Evolutionary conservation across 2,888 invertebrate species (phyloP).

Genomic region (Drosophila prolongata): DNA sequence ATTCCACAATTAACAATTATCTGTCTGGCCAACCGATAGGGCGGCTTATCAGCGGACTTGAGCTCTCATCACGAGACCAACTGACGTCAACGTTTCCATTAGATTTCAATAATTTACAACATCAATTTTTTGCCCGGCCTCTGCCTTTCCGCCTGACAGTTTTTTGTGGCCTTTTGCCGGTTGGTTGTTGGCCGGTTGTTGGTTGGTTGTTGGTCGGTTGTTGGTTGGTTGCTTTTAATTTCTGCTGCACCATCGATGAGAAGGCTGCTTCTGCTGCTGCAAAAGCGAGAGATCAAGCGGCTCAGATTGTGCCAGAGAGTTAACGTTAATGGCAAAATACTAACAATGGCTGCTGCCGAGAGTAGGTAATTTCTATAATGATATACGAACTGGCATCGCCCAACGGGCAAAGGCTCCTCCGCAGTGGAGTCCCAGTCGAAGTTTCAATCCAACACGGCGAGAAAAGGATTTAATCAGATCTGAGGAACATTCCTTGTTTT

Average conservation of each 20-base stretch:
- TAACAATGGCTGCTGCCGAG: slow-evolving; percentile 72
- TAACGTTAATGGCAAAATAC: slow-evolving; percentile 77
- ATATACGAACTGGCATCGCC: slow-evolving; percentile 76
- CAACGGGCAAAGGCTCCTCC: slow-evolving; percentile 53
- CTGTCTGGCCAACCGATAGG: slow-evolving; percentile 3
- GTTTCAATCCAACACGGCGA: slow-evolving; percentile 12
- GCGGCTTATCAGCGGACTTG: slow-evolving; percentile 45
- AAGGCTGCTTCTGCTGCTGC: slow-evolving; percentile 10
- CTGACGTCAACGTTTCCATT: slow-evolving; percentile 71
- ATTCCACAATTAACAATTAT: slow-evolving; percentile 8
- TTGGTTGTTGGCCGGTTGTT: slow-evolving; percentile 4
- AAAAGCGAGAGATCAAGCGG: slow-evolving; percentile 52
- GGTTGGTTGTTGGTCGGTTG: slow-evolving; percentile 5
- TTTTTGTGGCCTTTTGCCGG: slow-evolving; percentile 30
- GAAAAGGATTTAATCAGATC: background rate
- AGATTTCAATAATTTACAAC: slow-evolving; percentile 73
- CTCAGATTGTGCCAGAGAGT: slow-evolving; percentile 73
- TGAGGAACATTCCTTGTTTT: too few relatives aligned
- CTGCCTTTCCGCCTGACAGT: slow-evolving; percentile 53
- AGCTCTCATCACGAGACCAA: slow-evolving; percentile 32
- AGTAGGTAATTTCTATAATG: slow-evolving; percentile 81
- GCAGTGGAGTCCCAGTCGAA: slow-evolving; percentile 17
- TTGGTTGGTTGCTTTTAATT: slow-evolving; percentile 40
- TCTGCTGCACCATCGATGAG: slow-evolving; percentile 43
- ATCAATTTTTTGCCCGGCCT: slow-evolving; percentile 30